These are phyloP conservation scores for Epizoanthus fatuus DNA, from an alignment of 92 coral and sea anemone genomes.

Conservation along the genomic window DNA sequence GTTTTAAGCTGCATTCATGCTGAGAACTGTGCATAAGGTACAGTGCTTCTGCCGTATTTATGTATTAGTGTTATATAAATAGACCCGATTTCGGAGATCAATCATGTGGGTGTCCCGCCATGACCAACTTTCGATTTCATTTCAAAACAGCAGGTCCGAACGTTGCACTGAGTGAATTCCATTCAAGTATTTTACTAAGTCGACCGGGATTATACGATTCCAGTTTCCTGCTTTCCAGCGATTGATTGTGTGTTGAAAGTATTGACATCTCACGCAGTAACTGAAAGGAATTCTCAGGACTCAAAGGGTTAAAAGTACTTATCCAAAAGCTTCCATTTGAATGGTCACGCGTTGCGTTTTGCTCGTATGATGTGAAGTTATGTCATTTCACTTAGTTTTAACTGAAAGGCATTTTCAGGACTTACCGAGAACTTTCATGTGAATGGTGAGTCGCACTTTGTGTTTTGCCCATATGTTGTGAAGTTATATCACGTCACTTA, in stretches of 20 bases:
- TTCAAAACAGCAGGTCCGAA: neutral
- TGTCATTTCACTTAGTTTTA: too few relatives aligned
- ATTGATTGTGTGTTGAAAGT: neutral
- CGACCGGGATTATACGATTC: neutral
- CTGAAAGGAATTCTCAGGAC: too few relatives aligned
- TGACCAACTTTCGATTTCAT: neutral
- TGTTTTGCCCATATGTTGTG: too few relatives aligned
- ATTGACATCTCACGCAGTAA: neutral
- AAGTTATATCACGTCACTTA: too few relatives aligned
- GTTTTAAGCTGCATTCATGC: conserved; percentile 2
- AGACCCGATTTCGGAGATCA: neutral
- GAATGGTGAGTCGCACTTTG: too few relatives aligned
- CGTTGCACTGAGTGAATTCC: neutral
- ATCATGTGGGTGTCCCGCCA: too few relatives aligned
- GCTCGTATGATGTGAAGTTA: too few relatives aligned
- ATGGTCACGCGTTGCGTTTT: too few relatives aligned
- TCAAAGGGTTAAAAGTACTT: neutral
- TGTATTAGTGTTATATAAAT: neutral
- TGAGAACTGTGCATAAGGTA: neutral
- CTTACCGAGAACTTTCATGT: too few relatives aligned
- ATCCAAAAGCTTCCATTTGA: too few relatives aligned
- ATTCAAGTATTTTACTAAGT: neutral
- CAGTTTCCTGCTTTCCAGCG: neutral
- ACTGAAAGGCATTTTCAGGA: too few relatives aligned
- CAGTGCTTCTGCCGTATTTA: neutral